Percentiles rank a stretch among this genome's conserved stretches.
Evolutionary conservation across 2,888 invertebrate genomes (phyloP).

Genomic region (Drosophila helvetica): DNA sequence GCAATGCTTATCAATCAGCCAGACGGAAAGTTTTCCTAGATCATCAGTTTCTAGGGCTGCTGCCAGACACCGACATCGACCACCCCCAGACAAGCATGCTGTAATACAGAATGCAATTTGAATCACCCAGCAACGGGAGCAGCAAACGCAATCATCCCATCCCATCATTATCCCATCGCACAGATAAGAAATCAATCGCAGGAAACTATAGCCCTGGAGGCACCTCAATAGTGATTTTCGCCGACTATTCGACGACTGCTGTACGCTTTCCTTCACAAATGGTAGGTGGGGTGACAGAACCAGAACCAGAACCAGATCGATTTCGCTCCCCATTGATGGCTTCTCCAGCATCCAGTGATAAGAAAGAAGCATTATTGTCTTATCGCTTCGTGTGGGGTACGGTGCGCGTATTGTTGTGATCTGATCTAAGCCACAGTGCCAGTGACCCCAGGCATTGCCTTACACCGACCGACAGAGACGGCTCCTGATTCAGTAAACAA

Average conservation of each 20-base stretch:
- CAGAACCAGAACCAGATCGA: not conserved
- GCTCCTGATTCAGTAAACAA: constrained; percentile 23
- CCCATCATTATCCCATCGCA: too few relatives aligned
- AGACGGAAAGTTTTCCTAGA: constrained; percentile 40
- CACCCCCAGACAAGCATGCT: constrained; percentile 25
- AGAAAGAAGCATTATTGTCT: constrained; percentile 4
- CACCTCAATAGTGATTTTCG: not conserved
- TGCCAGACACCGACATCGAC: constrained; percentile 27
- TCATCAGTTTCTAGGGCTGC: constrained; percentile 43
- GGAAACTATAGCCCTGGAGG: not conserved
- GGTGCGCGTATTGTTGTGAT: not conserved
- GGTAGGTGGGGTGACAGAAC: not conserved
- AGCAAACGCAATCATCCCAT: not conserved
- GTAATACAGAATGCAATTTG: constrained; percentile 31
- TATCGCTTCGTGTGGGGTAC: constrained; percentile 26
- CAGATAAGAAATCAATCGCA: constrained; percentile 7
- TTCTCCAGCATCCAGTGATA: not conserved
- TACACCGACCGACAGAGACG: not conserved
- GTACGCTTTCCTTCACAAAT: not conserved
- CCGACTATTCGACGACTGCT: not conserved
- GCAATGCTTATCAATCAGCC: constrained; percentile 51
- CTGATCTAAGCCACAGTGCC: constrained; percentile 5
- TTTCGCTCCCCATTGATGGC: not conserved
- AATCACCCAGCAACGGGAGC: constrained; percentile 55
- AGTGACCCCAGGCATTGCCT: constrained; percentile 7